These are phyloP conservation scores for Omphaloscelis lunosa DNA, from an alignment of 2,888 invertebrate genomes.

Conservation along the genomic window DNA sequence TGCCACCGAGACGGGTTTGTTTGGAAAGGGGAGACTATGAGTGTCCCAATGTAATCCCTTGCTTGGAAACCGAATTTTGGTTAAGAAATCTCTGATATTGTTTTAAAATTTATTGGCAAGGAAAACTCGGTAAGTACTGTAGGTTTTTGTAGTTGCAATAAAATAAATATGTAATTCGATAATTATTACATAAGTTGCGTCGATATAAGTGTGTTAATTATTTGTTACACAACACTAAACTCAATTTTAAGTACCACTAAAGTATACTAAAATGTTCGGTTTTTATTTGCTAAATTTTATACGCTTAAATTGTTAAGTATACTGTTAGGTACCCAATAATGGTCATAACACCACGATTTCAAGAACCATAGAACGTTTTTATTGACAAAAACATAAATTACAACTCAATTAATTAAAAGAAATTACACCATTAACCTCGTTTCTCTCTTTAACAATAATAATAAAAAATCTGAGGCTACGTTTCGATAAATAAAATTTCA, in stretches of 20 bases:
- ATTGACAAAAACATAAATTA: constrained; percentile 49
- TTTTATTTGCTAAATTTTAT: constrained; percentile 28
- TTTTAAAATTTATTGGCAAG: constrained; percentile 27
- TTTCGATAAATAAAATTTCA: constrained; percentile 46
- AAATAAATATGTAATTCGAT: background rate
- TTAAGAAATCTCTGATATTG: constrained; percentile 29
- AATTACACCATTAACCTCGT: constrained; percentile 54
- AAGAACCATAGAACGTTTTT: constrained; percentile 42
- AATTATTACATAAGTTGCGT: background rate
- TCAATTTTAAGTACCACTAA: constrained; percentile 32
- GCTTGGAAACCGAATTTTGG: constrained; percentile 51
- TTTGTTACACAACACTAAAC: constrained; percentile 47
- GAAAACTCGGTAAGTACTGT: background rate
- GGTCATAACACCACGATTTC: constrained; percentile 32
- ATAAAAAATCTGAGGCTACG: constrained; percentile 37
- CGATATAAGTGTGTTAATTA: constrained; percentile 33
- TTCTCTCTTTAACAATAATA: constrained; percentile 39
- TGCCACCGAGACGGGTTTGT: constrained; percentile 80
- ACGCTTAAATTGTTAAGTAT: constrained; percentile 14
- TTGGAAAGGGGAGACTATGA: constrained; percentile 74
- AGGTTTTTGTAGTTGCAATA: background rate
- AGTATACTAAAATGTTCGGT: constrained; percentile 30
- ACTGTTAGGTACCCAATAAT: constrained; percentile 30
- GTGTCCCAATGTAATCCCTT: constrained; percentile 67
- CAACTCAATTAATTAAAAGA: constrained; percentile 58